Base-by-base conservation (phyloP, 2,888 invertebrate species). In the Saturnia pavonia region DNA sequence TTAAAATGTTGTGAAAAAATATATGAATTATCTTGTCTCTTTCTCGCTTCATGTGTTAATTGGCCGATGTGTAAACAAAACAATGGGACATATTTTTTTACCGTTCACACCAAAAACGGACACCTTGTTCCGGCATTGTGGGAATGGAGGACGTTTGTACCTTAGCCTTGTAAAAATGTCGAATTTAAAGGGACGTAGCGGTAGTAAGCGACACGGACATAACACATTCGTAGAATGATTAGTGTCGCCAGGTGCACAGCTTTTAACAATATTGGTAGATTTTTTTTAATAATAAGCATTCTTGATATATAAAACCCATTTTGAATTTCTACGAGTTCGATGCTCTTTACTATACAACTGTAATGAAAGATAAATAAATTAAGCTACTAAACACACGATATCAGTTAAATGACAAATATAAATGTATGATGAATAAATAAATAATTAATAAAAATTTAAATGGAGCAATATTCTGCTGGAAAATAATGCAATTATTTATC, bases 71-170 rank as follows among this genome's bases (percentile, higher is more conserved):
- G 34, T 65, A 65, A 65, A 65, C 34, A 65, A n/a, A 40, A 65
- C 65, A 34, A 40, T 40, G n/a, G 65, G 65, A 65, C 65, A 65
- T 27, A 4, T 65, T 65, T 65, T 65, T 65, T 40, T 65, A 60
- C 4, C 2, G 40, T 40, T 40, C 40, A 12, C 40, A 54, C 51
- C 51, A 34, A 70, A 67, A 70, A 66, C 70, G 54, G 67, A 57
- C 70, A 54, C 70, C 66, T 65, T 70, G 67, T 70, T 67, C 70
- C 70, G 66, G 54, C 70, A 42, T 48, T 70, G 70, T 70, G 70
- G 34, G 65, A 69, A 66, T 51, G 48, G 8, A 45, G 40, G 65
- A 40, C 66, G 70, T 70, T 70, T 66, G 70, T 66, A 66, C 43
- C 54, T 43, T 14, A 67, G 51, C 51, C 34, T 65, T 40, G 65